phyloP scores from a whole-genome alignment of 2,113 vertebrate genomes.

The Microcebus tavaratra region DNA sequence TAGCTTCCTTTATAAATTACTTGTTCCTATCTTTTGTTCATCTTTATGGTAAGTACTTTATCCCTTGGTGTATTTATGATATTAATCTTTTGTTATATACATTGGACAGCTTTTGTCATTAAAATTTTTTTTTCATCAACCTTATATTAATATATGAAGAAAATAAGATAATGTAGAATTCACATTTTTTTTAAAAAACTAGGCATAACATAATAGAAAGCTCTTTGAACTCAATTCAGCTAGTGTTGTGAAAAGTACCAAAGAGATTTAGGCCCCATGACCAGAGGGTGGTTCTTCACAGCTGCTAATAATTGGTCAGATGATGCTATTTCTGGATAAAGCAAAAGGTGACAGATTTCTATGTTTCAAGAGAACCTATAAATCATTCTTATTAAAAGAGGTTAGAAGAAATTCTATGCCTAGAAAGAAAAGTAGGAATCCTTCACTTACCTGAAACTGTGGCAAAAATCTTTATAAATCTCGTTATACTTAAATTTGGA shows the following conservation, averaged over 20 bases:
- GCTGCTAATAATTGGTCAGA: background rate
- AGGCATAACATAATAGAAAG: background rate
- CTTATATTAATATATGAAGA: background rate
- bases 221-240: constrained; percentile 26
- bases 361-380: constrained; percentile 11
- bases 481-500: constrained; percentile 68
- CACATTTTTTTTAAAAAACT: background rate
- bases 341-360: constrained; percentile 7
- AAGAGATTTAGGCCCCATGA: background rate
- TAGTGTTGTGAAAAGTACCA: background rate
- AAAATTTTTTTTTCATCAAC: constrained; percentile 14
- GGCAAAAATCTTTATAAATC: constrained; percentile 58
- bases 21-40: background rate
- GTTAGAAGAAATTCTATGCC: constrained; percentile 40
- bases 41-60: constrained; percentile 32
- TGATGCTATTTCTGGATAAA: constrained; percentile 31
- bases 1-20: constrained; percentile 32
- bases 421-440: constrained; percentile 28
- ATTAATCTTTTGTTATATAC: constrained; percentile 20
- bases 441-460: constrained; percentile 41
- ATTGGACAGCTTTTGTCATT: background rate
- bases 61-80: background rate
- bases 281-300: background rate
- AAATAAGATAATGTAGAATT: constrained; percentile 1
- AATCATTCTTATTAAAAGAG: constrained; percentile 44